Base-by-base conservation (phyloP, 2,113 vertebrate species). In the Rhea americana region DNA sequence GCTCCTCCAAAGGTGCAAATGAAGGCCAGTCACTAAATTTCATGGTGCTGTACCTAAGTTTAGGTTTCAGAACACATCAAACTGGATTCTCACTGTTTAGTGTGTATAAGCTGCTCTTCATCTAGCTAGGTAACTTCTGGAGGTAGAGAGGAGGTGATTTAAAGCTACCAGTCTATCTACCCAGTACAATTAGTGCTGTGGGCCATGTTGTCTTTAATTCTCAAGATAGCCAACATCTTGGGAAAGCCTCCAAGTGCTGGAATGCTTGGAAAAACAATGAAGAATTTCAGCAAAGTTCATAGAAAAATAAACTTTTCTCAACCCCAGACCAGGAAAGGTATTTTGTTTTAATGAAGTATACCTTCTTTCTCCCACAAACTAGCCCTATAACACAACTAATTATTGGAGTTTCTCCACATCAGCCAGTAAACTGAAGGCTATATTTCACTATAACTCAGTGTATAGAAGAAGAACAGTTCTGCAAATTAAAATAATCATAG, bases 11-110 rank as follows among this genome's bases (percentile, higher is more conserved):
- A 58, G 85, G 19, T 26, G 30, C 65, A 88, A 58, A 51, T 21
- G 48, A 88, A 87, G 88, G 28, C 48, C 41, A 19, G 15, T 35
- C 17, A 86, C 78, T 81, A 88, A 39, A 85, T 94, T 90, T 94
- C 85, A 93, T 43, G 35, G 37, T 15, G 45, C 26, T 58, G 65
- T 20, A 65, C 68, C 88, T 5, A 68, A 56, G 37, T 37, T 68
- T 25, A 74, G 28, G 94, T 91, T 88, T n/a, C 73, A 91, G 80
- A 91, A 88, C 0, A 1, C 39, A 62, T 56, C 73, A 61, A 28
- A 73, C 35, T 30, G 39, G 7, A 30, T 80, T 72, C 53, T 82
- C 51, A 72, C 0, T 74, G 63, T 73, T 93, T 62, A 81, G 76
- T 6, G 30, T 8, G 62, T 4, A 61, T 8, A 78, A 67, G 17